phyloP scores from a whole-genome alignment of 1,140 invertebrate genomes.

The Diabrotica virgifera region DNA sequence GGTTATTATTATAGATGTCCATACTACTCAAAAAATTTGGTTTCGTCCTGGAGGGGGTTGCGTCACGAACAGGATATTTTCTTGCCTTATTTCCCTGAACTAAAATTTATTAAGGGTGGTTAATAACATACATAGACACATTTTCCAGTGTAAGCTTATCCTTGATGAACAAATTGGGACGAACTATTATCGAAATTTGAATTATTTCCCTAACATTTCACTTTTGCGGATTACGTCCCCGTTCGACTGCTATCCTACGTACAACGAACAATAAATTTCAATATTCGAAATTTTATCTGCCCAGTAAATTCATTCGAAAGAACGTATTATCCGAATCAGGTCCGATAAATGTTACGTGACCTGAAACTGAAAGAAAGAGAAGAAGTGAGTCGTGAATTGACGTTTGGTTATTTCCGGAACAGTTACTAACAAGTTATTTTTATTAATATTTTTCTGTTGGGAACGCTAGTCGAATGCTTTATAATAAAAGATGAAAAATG shows the following conservation, averaged over 20 bases:
- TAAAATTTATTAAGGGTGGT: too few relatives aligned
- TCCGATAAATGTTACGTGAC: neutral
- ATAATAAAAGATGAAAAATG: too few relatives aligned
- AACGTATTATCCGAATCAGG: conserved; percentile 2
- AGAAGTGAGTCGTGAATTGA: neutral
- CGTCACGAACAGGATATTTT: too few relatives aligned
- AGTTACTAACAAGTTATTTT: neutral
- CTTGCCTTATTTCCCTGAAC: too few relatives aligned
- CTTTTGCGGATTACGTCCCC: neutral
- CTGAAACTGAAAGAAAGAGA: neutral
- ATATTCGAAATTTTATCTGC: neutral
- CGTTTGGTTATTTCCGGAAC: neutral
- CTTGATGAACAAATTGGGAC: neutral
- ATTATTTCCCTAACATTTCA: neutral
- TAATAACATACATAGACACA: too few relatives aligned
- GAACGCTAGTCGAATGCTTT: too few relatives aligned
- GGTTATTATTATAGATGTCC: too few relatives aligned
- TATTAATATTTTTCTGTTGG: neutral
- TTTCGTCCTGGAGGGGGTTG: too few relatives aligned
- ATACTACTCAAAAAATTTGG: too few relatives aligned
- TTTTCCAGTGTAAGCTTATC: too few relatives aligned
- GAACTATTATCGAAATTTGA: neutral
- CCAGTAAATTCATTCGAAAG: neutral
- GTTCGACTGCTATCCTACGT: neutral
- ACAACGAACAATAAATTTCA: neutral